These are phyloP conservation scores for Andrena cerasifolii DNA, from an alignment of 1,140 invertebrate species.

Conservation along the genomic window DNA sequence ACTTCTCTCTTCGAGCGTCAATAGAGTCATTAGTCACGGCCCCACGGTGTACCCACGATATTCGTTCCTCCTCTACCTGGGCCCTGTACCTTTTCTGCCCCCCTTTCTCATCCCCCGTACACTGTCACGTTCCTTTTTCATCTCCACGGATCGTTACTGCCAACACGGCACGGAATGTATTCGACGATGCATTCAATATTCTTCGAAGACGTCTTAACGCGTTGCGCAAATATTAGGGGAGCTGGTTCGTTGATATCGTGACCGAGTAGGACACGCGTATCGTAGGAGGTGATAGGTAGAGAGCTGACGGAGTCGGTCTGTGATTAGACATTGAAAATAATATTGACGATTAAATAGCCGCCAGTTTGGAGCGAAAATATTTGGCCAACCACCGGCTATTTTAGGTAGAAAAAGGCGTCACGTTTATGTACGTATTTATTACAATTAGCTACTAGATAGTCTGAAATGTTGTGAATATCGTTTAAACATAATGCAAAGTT, in stretches of 20 bases:
- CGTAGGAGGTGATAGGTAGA: not conserved
- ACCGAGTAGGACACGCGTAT: not conserved
- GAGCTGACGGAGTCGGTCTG: too few relatives aligned
- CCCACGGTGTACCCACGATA: conserved; percentile 66
- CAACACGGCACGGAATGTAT: conserved; percentile 40
- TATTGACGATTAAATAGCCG: too few relatives aligned
- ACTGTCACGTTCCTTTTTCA: conserved; percentile 46
- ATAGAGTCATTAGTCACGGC: conserved; percentile 77
- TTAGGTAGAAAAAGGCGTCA: too few relatives aligned
- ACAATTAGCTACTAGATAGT: too few relatives aligned
- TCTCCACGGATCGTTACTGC: conserved; percentile 57
- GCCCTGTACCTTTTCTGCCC: conserved; percentile 18
- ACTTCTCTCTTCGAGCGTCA: conserved; percentile 59
- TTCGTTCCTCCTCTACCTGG: conserved; percentile 66
- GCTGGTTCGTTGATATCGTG: not conserved
- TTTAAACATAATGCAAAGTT: too few relatives aligned
- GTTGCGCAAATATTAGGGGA: conserved; percentile 11
- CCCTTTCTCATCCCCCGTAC: conserved; percentile 3
- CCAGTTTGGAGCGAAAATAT: too few relatives aligned
- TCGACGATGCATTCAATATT: conserved; percentile 28
- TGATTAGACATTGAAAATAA: too few relatives aligned
- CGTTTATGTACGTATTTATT: too few relatives aligned
- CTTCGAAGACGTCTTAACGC: conserved; percentile 43
- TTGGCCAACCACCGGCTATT: too few relatives aligned
- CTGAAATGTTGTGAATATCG: too few relatives aligned